These are phyloP conservation scores for Rhea pennata DNA, from an alignment of 2,113 vertebrate species.

Conservation along the genomic window DNA sequence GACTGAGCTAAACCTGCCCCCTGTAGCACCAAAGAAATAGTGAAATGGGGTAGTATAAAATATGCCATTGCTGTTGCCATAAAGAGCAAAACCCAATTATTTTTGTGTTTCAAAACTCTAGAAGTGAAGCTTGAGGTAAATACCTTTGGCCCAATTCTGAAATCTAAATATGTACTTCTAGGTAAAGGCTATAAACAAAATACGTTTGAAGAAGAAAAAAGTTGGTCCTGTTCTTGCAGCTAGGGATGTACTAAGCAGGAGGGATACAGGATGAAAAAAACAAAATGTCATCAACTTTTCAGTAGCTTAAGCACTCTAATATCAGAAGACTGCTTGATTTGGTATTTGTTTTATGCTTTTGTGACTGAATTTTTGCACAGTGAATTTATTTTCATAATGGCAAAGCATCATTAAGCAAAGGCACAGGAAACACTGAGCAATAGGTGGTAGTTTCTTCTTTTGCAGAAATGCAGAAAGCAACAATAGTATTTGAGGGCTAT, in stretches of 20 bases:
- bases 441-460: neutral
- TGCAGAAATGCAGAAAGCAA: neutral
- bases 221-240: neutral
- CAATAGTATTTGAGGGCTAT: neutral
- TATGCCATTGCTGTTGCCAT: neutral
- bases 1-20: too few species aligned
- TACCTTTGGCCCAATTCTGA: neutral
- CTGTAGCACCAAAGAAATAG: neutral
- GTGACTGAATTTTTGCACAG: neutral
- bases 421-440: neutral
- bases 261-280: neutral
- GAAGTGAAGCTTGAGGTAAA: neutral
- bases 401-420: neutral
- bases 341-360: neutral
- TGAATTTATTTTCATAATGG: neutral
- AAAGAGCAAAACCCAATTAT: neutral
- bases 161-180: neutral
- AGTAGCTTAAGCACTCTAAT: neutral
- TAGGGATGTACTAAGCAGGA: neutral
- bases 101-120: neutral
- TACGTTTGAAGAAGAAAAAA: neutral
- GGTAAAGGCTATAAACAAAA: neutral
- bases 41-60: neutral
- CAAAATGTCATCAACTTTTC: neutral
- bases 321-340: neutral